A percentile compares a stretch with the other conserved stretches of the same genome.
These are phyloP conservation scores for Dysdera silvatica DNA, from an alignment of 1,140 invertebrate genomes.

Conservation along the genomic window DNA sequence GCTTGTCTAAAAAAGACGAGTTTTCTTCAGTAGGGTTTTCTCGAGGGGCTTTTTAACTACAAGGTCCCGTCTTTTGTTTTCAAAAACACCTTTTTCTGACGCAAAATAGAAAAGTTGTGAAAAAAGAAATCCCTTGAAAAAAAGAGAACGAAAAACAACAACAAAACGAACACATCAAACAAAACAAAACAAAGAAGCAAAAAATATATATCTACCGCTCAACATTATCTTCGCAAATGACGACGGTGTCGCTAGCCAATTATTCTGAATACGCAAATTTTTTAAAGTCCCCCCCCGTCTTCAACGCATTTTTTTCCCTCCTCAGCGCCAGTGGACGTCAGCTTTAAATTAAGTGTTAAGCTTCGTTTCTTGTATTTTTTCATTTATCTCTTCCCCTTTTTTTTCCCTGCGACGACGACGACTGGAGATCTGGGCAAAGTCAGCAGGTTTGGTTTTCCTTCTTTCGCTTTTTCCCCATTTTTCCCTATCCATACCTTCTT, in stretches of 20 bases:
- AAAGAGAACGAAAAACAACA: constrained; percentile 7
- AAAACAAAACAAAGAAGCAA: constrained; percentile 1
- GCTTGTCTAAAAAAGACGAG: no score
- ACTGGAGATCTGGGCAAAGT: neutral
- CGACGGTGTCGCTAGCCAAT: constrained; percentile 18
- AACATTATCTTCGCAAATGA: constrained; percentile 14
- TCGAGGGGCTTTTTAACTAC: no score
- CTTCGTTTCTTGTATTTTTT: no score
- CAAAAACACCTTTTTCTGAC: no score
- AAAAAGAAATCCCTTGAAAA: no score
- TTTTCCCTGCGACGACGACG: neutral
- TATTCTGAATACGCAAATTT: constrained; percentile 22
- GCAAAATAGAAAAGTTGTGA: neutral
- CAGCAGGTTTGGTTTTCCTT: constrained; percentile 12
- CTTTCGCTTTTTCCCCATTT: neutral
- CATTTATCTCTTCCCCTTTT: neutral
- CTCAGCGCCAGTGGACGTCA: constrained; percentile 4
- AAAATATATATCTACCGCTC: neutral
- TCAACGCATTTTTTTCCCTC: constrained; percentile 8
- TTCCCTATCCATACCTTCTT: constrained; percentile 11
- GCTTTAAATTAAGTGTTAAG: no score
- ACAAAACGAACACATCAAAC: constrained; percentile 1
- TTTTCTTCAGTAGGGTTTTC: no score
- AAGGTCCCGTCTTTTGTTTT: no score
- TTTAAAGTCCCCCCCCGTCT: neutral